Evolutionary conservation across 2,797 vertebrate genomes (phyloP).

Genomic region (Clarias fuscus): DNA sequence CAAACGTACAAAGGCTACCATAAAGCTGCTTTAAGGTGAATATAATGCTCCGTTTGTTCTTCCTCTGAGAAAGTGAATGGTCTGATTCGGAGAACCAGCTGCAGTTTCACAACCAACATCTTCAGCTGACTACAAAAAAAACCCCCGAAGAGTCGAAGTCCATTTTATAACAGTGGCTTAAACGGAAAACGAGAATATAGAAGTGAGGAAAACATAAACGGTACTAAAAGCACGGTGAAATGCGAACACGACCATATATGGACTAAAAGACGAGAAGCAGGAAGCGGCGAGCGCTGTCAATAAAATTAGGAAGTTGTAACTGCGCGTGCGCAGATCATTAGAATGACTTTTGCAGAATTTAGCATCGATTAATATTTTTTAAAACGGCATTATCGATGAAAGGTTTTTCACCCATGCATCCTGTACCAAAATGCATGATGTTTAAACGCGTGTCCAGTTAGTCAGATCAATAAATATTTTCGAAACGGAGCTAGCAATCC

Average conservation of each 20-base stretch:
- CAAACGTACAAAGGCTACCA: background rate
- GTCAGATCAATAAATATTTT: background rate
- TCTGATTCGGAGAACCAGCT: conserved; percentile 29
- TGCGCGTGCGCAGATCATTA: conserved; percentile 78
- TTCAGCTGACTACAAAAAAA: background rate
- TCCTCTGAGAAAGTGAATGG: conserved; percentile 17
- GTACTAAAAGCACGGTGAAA: conserved; percentile 62
- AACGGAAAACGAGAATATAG: background rate
- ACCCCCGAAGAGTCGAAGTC: background rate
- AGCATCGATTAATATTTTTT: background rate
- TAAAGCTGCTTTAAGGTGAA: conserved; percentile 12
- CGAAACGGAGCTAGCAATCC: background rate
- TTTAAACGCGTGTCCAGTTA: background rate
- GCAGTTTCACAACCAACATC: conserved; percentile 6
- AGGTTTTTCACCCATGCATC: background rate
- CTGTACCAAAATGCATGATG: background rate
- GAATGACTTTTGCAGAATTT: conserved; percentile 43
- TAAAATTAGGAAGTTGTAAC: conserved; percentile 82
- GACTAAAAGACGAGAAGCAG: conserved; percentile 85
- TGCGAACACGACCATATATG: conserved; percentile 89
- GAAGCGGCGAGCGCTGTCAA: conserved; percentile 81
- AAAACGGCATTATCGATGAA: no score
- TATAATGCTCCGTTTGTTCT: conserved; percentile 30
- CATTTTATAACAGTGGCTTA: background rate
- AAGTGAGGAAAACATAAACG: conserved; percentile 54